phyloP scores from a whole-genome alignment of 1,140 invertebrate species.

The Teleogryllus occipitalis region DNA sequence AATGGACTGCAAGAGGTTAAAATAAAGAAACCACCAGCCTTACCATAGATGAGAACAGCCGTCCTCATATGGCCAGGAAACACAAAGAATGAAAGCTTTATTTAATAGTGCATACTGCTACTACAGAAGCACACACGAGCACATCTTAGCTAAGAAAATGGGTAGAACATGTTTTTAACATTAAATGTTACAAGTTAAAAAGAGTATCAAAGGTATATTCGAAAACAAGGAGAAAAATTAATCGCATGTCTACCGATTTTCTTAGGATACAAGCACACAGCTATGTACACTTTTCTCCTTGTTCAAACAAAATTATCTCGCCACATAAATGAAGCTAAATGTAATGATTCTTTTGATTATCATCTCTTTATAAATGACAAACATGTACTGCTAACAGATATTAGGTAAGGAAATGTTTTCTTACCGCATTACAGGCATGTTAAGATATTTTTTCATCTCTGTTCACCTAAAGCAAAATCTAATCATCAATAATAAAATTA shows the following conservation, averaged over 20 bases:
- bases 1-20: not conserved
- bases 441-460: not conserved
- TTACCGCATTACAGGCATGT: slow-evolving; percentile 9
- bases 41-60: not conserved
- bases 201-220: not conserved
- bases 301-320: slow-evolving; percentile 13
- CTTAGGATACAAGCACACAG: slow-evolving; percentile 14
- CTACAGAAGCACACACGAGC: slow-evolving; percentile 10
- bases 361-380: not conserved
- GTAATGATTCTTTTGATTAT: too few species aligned
- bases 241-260: slow-evolving; percentile 10
- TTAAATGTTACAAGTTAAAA: not conserved
- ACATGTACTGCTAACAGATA: slow-evolving; percentile 12
- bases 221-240: not conserved
- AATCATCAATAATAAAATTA: not conserved
- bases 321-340: slow-evolving; percentile 12
- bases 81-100: not conserved
- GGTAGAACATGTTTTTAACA: not conserved
- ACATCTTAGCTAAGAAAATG: slow-evolving; percentile 13
- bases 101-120: not conserved
- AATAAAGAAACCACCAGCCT: not conserved
- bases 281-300: slow-evolving; percentile 22
- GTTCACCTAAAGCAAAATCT: not conserved
- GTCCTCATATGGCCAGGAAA: not conserved
- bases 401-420: slow-evolving; percentile 15